A percentile compares a stretch with the other conserved stretches of the same genome.
Conservation (phyloP, 2,113 vertebrate genomes). For the Ginglymostoma cirratum region DNA sequence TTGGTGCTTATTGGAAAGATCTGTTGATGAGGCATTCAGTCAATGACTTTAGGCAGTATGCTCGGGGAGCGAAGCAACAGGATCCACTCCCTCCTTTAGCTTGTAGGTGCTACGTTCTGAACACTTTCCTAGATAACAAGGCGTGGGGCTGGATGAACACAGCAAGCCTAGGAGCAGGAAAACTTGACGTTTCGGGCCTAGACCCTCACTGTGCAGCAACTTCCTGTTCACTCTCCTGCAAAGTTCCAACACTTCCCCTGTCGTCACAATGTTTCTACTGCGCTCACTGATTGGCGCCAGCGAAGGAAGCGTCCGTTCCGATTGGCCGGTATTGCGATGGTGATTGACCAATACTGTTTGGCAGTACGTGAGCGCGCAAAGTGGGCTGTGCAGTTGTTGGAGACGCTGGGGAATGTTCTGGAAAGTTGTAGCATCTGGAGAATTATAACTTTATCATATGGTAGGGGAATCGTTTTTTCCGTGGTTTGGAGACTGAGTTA, state of each 20-base stretch:
- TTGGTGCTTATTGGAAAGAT: no score
- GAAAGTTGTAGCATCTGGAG: background rate
- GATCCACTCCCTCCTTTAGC: no score
- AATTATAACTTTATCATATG: background rate
- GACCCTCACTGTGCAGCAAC: no score
- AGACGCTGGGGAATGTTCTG: background rate
- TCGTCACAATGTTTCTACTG: background rate
- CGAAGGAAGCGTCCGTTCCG: background rate
- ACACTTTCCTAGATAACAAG: no score
- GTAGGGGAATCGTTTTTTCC: background rate
- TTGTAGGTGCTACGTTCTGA: no score
- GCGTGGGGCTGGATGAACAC: no score
- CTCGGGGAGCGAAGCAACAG: no score
- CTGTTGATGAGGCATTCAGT: no score
- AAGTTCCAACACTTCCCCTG: no score
- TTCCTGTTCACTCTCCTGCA: background rate
- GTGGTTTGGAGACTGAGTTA: background rate
- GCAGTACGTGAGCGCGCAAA: background rate
- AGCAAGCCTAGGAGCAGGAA: no score
- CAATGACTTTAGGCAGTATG: no score
- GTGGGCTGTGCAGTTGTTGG: background rate
- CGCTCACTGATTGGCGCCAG: background rate
- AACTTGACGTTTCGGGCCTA: no score
- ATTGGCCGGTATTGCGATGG: background rate
- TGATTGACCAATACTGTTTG: background rate